These are phyloP conservation scores for Coccyzus lansbergi DNA, from an alignment of 2,797 vertebrate genomes.

Conservation along the genomic window DNA sequence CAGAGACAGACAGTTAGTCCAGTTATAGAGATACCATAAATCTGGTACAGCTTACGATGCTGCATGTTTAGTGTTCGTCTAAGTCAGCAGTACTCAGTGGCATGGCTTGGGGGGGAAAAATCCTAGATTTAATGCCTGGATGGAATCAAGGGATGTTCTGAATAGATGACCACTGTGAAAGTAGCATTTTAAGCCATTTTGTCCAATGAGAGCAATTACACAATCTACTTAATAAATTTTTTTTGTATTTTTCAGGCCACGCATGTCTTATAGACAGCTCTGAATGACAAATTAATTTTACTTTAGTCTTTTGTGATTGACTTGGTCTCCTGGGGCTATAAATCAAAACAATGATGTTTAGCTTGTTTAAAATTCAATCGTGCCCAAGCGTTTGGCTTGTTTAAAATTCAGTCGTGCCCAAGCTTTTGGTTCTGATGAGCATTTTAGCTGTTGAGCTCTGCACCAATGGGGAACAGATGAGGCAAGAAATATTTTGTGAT, in stretches of 20 bases:
- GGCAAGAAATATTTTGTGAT: neutral
- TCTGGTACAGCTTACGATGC: neutral
- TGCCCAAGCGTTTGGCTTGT: slow-evolving; percentile 1
- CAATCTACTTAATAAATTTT: neutral
- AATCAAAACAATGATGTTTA: slow-evolving; percentile 47
- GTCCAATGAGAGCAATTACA: neutral
- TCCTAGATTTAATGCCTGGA: neutral
- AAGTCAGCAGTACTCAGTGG: neutral
- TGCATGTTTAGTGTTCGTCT: neutral
- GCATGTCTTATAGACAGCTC: neutral
- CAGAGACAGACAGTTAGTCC: neutral
- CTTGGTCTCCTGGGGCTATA: neutral
- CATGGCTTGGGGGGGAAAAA: fast-evolving
- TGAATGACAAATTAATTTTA: slow-evolving; percentile 46
- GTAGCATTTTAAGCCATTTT: neutral
- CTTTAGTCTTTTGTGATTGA: slow-evolving; percentile 9
- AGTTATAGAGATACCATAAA: neutral
- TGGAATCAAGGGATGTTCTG: neutral
- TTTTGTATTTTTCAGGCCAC: neutral
- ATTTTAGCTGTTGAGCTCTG: neutral
- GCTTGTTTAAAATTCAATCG: neutral
- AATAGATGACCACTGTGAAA: neutral
- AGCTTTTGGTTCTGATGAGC: neutral
- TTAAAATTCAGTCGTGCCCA: neutral
- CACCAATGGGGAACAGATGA: neutral